Evolutionary conservation across 2,797 vertebrate genomes (phyloP).

Genomic region (Botia almorhae): DNA sequence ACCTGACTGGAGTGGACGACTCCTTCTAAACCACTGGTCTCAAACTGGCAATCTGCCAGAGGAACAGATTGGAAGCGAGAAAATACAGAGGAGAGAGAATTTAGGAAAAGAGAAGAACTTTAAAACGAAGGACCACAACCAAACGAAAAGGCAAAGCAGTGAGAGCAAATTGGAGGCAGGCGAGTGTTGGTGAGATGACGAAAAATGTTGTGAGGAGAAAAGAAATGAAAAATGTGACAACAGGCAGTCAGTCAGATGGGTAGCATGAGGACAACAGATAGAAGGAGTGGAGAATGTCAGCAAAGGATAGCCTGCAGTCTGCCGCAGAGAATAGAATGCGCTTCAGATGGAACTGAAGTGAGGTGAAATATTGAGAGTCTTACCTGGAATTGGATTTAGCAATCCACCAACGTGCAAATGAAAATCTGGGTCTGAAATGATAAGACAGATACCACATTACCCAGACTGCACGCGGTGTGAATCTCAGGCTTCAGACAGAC

Average conservation of each 20-base stretch:
- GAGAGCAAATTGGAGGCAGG: conserved; percentile 28
- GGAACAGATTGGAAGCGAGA: neutral
- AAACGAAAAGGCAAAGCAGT: conserved; percentile 8
- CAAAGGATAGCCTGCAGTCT: conserved; percentile 69
- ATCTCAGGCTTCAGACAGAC: conserved; percentile 54
- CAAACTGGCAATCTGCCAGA: conserved; percentile 92
- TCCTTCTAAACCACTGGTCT: conserved; percentile 92
- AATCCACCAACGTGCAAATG: conserved; percentile 96
- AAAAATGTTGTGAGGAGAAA: neutral
- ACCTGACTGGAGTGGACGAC: conserved; percentile 96
- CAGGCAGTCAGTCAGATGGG: conserved; percentile 30
- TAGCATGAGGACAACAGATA: conserved; percentile 35
- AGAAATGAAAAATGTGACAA: conserved; percentile 39
- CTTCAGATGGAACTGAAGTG: conserved; percentile 69
- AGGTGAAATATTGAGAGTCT: conserved; percentile 73
- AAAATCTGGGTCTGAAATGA: conserved; percentile 96
- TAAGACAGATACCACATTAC: conserved; percentile 74
- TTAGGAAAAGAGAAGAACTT: neutral
- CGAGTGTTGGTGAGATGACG: conserved; percentile 17
- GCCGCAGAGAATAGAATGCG: conserved; percentile 66
- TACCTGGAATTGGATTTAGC: conserved; percentile 99
- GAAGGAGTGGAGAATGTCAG: conserved; percentile 56
- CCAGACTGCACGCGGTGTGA: conserved; percentile 60
- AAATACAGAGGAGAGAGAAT: conserved; percentile 13
- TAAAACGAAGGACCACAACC: neutral